phyloP scores from a whole-genome alignment of 1,140 invertebrate genomes.

The Caenorhabditis latens region DNA sequence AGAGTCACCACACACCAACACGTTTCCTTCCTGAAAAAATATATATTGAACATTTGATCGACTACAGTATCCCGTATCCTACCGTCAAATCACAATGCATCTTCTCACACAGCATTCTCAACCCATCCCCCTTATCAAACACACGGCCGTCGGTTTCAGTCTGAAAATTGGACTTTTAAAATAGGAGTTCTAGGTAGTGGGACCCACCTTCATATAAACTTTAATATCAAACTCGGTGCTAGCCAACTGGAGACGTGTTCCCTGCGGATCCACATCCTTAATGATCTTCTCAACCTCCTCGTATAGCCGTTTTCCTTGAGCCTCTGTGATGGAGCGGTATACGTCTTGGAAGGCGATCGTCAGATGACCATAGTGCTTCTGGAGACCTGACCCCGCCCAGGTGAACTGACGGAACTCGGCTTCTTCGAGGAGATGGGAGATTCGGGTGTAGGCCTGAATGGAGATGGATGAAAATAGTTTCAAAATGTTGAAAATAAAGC shows the following conservation, averaged over 20 bases:
- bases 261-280: constrained; percentile 71
- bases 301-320: constrained; percentile 34
- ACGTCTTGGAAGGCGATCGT: constrained; percentile 76
- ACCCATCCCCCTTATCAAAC: constrained; percentile 77
- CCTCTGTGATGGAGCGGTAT: constrained; percentile 68
- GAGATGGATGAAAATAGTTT: background rate
- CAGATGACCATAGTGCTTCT: constrained; percentile 77
- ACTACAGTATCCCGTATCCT: background rate
- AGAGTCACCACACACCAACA: constrained; percentile 67
- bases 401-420: constrained; percentile 74
- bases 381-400: constrained; percentile 77
- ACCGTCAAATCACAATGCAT: constrained; percentile 72
- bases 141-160: constrained; percentile 68
- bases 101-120: constrained; percentile 73
- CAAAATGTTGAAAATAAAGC: background rate
- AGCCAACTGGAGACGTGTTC: constrained; percentile 66
- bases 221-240: constrained; percentile 76
- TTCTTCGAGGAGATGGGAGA: constrained; percentile 72
- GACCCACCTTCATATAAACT: constrained; percentile 73
- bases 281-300: constrained; percentile 74
- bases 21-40: constrained; percentile 64
- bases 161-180: constrained; percentile 62
- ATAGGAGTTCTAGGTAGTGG: no score
- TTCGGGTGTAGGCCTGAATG: constrained; percentile 71
- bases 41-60: background rate